Evolutionary conservation across 2,888 invertebrate species (phyloP), one percentile per base, ranked within the genome.

Genomic region (Cynaeus angustus): DNA sequence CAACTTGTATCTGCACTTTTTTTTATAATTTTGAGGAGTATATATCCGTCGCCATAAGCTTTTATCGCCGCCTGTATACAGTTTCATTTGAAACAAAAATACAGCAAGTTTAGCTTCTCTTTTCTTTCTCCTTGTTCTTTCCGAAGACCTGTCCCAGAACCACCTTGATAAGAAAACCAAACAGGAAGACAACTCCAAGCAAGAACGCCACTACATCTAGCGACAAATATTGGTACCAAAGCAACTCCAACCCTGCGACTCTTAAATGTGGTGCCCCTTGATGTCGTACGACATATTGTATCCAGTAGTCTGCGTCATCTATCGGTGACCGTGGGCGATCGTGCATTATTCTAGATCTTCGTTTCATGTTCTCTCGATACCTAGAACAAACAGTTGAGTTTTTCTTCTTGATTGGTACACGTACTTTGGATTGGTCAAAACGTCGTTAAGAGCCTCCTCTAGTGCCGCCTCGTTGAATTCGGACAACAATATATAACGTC

Each of bases 281-380:
- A 28, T 67, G 56, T 12, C 70, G 13, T 2, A 67, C 38, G 5
- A 72, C 67, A 12, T 75, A 72, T 37, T 76, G 75, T 2, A 74
- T 53, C 76, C 75, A 76, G 48, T 72, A 75, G 6, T 69, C 53
- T 5, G 75, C 75, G 8, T 68, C 45, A 45, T 76, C 72, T 37
- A 76, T 50, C 0, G 75, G 74, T n/a, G 33, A 33, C 2, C 6
- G 33, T 33, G 1, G 33, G 0, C 68, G 45, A 30, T 68, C 68
- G 10, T 64, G 55, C 14, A 64, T 62, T 3, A 64, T 26, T 41
- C 12, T 30, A 30, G 68, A 53, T 14, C 48, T 33, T 3, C 10
- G 21, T 37, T 68, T 64, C 9, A 62, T 62, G 9, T 55, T 56
- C 6, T 55, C 14, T 0, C 8, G 8, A 50, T 38, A 66, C 9